Conservation (phyloP, 2,888 invertebrate genomes). For the Synergus japonicus region DNA sequence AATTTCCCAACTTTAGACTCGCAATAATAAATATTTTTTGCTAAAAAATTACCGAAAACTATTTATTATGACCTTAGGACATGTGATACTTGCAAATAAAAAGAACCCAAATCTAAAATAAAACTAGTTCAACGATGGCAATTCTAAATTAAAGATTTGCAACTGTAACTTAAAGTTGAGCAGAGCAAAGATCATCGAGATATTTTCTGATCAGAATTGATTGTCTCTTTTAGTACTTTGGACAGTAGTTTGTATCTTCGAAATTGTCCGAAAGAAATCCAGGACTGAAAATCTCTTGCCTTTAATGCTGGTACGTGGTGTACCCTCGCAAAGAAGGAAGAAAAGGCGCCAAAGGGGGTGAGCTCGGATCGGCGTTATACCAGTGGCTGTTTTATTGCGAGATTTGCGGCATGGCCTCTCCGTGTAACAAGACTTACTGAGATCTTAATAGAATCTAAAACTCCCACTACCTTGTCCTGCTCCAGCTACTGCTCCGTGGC, state of each 20-base stretch:
- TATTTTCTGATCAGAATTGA: not conserved
- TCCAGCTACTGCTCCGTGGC: slow-evolving; percentile 48
- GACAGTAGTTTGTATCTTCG: slow-evolving; percentile 30
- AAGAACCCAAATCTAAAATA: no score
- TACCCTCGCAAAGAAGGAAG: slow-evolving; percentile 1
- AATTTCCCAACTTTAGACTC: no score
- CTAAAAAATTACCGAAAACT: no score
- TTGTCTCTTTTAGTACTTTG: slow-evolving; percentile 19
- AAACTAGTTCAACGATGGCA: no score
- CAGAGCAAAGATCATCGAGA: not conserved
- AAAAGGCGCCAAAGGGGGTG: slow-evolving; percentile 52
- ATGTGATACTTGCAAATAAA: no score
- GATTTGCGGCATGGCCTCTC: slow-evolving; percentile 75
- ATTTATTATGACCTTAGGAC: no score
- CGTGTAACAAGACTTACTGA: slow-evolving; percentile 77
- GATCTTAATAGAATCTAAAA: slow-evolving; percentile 77
- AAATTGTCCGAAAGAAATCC: slow-evolving; percentile 50
- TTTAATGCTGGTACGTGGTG: slow-evolving; percentile 54
- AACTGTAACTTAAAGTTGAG: no score
- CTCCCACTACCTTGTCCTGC: slow-evolving; percentile 59
- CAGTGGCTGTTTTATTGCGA: slow-evolving; percentile 76
- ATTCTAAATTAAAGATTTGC: no score
- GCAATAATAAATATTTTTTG: no score
- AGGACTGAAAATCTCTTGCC: slow-evolving; percentile 46
- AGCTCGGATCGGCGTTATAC: slow-evolving; percentile 47